Conservation (phyloP, 2,113 vertebrate species). For the Alosa alosa region DNA sequence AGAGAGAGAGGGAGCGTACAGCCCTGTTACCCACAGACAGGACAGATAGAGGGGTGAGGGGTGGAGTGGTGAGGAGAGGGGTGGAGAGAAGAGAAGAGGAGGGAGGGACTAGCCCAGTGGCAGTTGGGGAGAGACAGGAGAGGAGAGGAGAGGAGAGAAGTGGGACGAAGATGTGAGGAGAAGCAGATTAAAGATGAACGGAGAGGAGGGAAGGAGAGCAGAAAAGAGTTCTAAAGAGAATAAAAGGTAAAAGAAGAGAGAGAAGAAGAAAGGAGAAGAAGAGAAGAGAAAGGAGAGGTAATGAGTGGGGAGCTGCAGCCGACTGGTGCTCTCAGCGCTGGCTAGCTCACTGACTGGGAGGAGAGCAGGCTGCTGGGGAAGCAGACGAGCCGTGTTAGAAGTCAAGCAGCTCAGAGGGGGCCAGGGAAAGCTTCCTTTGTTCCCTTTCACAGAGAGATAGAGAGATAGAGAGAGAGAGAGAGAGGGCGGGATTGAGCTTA, state of each 20-base stretch:
- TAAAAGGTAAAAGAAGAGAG: not conserved
- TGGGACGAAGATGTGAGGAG: not conserved
- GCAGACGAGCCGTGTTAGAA: slow-evolving; percentile 51
- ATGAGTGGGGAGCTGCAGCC: not conserved
- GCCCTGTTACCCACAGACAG: not conserved
- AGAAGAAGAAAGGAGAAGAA: not conserved
- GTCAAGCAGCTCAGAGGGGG: slow-evolving; percentile 41
- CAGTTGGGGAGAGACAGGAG: not conserved
- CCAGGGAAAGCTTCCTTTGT: slow-evolving; percentile 60
- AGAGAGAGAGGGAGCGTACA: not conserved
- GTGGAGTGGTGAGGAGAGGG: slow-evolving; percentile 13
- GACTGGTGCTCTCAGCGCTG: not conserved
- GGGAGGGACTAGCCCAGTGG: not conserved
- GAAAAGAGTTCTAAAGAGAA: not conserved
- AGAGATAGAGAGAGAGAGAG: not conserved
- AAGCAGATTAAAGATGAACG: not conserved
- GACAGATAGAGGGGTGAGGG: not conserved
- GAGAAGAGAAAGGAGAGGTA: not conserved
- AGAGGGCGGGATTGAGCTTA: not conserved
- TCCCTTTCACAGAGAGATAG: slow-evolving; percentile 51
- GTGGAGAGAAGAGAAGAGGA: not conserved
- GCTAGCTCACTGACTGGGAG: slow-evolving; percentile 2
- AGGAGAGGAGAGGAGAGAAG: not conserved
- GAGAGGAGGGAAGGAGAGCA: not conserved
- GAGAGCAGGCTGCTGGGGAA: not conserved